Percentiles rank a stretch among this genome's conserved stretches.
Conservation (phyloP, 37 sponge, comb jelly and placozoan genomes). For the Oscarella lobularis region DNA sequence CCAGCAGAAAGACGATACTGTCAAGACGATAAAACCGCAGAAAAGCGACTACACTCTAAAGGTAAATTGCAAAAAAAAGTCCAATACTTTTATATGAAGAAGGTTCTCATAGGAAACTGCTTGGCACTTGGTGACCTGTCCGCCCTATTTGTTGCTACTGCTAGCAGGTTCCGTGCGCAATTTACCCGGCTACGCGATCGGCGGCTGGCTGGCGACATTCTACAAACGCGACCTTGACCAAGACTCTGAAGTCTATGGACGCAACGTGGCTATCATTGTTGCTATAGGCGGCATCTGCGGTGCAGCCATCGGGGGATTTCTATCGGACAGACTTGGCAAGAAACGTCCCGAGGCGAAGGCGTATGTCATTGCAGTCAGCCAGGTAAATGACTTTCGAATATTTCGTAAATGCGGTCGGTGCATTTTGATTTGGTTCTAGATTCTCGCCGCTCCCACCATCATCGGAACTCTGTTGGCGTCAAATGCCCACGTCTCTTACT, state of each 20-base stretch:
- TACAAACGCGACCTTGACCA: slow-evolving; percentile 23
- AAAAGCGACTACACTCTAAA: slow-evolving; percentile 29
- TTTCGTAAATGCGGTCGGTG: slow-evolving; percentile 11
- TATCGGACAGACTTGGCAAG: slow-evolving; percentile 31
- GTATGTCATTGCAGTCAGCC: slow-evolving; percentile 11
- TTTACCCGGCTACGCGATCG: slow-evolving; percentile 74
- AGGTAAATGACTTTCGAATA: not conserved
- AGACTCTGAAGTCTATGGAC: slow-evolving; percentile 33
- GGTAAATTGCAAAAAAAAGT: slow-evolving; percentile 11
- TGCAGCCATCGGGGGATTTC: slow-evolving; percentile 53
- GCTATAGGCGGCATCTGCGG: slow-evolving; percentile 70
- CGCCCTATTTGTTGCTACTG: slow-evolving; percentile 49
- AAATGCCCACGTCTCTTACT: not conserved
- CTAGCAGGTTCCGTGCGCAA: slow-evolving; percentile 72
- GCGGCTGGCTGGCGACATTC: slow-evolving; percentile 78
- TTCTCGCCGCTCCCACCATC: slow-evolving; percentile 38
- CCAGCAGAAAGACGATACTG: not conserved
- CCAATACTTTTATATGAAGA: not conserved
- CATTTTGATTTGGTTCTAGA: slow-evolving; percentile 7
- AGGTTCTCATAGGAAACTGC: slow-evolving; percentile 35
- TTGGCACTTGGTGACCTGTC: slow-evolving; percentile 28
- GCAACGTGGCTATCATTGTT: slow-evolving; percentile 49
- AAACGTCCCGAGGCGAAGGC: not conserved
- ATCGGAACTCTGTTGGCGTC: slow-evolving; percentile 40
- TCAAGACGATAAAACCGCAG: not conserved